Evolutionary conservation across 2,888 invertebrate species (phyloP).

Genomic region (Malthinus seriepunctatus): DNA sequence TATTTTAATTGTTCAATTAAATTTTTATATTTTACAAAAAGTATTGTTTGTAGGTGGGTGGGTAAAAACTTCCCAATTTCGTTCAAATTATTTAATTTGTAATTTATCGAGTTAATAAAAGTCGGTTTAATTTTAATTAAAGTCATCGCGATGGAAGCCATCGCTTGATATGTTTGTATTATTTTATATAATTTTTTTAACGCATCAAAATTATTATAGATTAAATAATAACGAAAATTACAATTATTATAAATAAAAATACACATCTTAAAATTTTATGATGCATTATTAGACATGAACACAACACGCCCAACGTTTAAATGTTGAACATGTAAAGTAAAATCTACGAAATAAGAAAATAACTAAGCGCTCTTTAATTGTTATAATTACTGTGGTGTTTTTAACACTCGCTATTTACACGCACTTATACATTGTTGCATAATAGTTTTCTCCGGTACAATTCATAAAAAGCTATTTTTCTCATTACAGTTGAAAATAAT

Average conservation of each 20-base stretch:
- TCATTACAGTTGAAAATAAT: too few species aligned
- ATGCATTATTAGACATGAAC: constrained; percentile 44
- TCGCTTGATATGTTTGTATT: neutral
- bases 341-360: constrained; percentile 27
- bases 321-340: constrained; percentile 18
- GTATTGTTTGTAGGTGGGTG: too few species aligned
- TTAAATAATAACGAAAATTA: constrained; percentile 31
- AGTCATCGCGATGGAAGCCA: neutral
- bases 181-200: neutral
- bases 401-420: constrained; percentile 26
- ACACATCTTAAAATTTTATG: constrained; percentile 41
- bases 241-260: constrained; percentile 36
- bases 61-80: too few species aligned
- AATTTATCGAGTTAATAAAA: neutral
- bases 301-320: constrained; percentile 41
- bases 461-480: too few species aligned
- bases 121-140: neutral
- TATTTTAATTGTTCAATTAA: too few species aligned
- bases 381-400: constrained; percentile 34
- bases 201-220: neutral
- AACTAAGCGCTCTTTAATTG: constrained; percentile 33
- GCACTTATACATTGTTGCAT: constrained; percentile 6
- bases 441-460: too few species aligned
- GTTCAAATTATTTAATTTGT: too few species aligned
- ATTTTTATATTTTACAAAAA: too few species aligned